phyloP scores from a whole-genome alignment of 2,113 vertebrate species.

The Ictidomys tridecemlineatus region DNA sequence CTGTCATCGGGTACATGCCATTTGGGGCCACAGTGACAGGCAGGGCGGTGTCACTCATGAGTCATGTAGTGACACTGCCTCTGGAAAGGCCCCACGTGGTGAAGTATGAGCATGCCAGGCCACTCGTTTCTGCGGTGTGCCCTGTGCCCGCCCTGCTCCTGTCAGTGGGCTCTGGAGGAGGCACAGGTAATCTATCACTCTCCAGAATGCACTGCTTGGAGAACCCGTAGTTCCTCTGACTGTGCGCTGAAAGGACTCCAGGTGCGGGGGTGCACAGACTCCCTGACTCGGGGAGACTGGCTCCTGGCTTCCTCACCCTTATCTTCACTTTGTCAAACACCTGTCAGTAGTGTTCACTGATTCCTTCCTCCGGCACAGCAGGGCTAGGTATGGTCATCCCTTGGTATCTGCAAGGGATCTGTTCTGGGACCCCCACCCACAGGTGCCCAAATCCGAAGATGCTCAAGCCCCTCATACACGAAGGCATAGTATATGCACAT shows the following conservation, averaged over 20 bases:
- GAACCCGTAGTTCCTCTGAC: background rate
- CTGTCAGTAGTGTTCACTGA: background rate
- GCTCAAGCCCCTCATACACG: background rate
- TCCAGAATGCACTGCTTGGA: background rate
- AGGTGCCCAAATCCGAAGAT: background rate
- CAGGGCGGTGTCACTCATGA: background rate
- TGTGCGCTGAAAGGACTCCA: background rate
- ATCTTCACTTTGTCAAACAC: background rate
- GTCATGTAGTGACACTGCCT: background rate
- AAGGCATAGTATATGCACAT: background rate
- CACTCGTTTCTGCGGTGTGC: background rate
- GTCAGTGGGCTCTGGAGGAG: background rate
- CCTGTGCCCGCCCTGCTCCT: background rate
- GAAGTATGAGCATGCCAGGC: fast-evolving
- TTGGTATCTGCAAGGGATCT: background rate
- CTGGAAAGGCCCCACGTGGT: background rate
- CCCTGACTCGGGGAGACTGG: background rate
- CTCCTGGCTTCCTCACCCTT: background rate
- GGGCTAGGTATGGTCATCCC: background rate
- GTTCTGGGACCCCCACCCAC: background rate
- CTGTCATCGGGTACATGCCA: background rate
- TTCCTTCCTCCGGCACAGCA: background rate
- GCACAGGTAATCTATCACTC: background rate
- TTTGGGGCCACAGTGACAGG: constrained; percentile 15
- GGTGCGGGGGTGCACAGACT: fast-evolving